Evolutionary conservation across 1,140 invertebrate genomes (phyloP).

Genomic region (Dendrolimus punctatus): DNA sequence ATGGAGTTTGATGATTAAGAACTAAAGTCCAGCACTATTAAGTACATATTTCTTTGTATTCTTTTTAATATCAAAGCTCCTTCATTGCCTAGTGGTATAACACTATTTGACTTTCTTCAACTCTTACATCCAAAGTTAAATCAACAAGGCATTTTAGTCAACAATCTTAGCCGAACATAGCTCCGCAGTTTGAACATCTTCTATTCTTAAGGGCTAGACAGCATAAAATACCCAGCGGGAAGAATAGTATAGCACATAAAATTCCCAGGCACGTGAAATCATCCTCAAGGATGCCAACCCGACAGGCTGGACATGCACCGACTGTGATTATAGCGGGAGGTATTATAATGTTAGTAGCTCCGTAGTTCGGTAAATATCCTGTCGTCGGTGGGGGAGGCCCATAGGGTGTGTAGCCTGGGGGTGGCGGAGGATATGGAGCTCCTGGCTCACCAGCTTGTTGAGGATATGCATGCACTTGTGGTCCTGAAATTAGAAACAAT

Average conservation of each 20-base stretch:
- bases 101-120: no score
- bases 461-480: slow-evolving; percentile 15
- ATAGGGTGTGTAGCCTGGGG: slow-evolving; percentile 50
- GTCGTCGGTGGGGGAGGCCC: slow-evolving; percentile 30
- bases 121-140: no score
- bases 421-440: slow-evolving; percentile 39
- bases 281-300: slow-evolving; percentile 88
- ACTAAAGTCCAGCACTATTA: no score
- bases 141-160: not conserved
- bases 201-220: slow-evolving; percentile 85
- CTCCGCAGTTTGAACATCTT: slow-evolving; percentile 88
- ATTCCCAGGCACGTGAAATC: slow-evolving; percentile 88
- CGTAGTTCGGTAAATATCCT: slow-evolving; percentile 62
- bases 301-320: slow-evolving; percentile 87
- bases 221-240: slow-evolving; percentile 87
- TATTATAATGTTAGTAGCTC: slow-evolving; percentile 67
- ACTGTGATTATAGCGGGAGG: slow-evolving; percentile 70
- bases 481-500: slow-evolving; percentile 19
- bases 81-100: no score
- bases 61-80: no score
- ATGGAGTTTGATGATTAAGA: no score
- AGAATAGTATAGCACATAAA: slow-evolving; percentile 88
- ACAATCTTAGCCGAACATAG: slow-evolving; percentile 78
- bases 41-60: no score
- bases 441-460: slow-evolving; percentile 21